These are phyloP conservation scores for Labeo catla DNA, from an alignment of 2,113 vertebrate genomes.

Conservation along the genomic window DNA sequence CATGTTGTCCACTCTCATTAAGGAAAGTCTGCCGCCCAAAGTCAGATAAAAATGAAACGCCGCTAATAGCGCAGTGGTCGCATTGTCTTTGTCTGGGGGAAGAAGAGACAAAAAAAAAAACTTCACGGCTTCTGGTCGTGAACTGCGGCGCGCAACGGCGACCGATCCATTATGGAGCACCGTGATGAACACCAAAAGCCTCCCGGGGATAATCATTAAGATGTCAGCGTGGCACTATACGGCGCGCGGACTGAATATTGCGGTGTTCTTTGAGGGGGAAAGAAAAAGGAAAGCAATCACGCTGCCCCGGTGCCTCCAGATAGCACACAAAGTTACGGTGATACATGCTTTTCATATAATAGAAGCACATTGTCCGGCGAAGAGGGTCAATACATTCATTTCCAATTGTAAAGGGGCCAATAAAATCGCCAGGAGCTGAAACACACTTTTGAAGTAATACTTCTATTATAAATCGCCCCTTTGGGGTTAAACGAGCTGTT, in stretches of 20 bases:
- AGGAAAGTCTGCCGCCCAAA: slow-evolving; percentile 48
- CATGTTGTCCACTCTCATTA: slow-evolving; percentile 51
- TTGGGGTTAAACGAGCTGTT: slow-evolving; percentile 34
- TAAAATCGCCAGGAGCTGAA: slow-evolving; percentile 56
- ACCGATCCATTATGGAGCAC: slow-evolving; percentile 56
- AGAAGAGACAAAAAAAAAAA: slow-evolving; percentile 30
- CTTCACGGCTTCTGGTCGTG: slow-evolving; percentile 35
- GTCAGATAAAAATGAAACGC: slow-evolving; percentile 46
- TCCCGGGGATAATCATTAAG: slow-evolving; percentile 71
- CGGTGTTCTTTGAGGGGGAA: slow-evolving; percentile 42
- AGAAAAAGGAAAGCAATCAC: slow-evolving; percentile 58
- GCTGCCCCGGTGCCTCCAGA: slow-evolving; percentile 50
- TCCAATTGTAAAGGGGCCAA: slow-evolving; percentile 51
- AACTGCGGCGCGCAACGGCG: slow-evolving; percentile 48
- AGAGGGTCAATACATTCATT: slow-evolving; percentile 69
- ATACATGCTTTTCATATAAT: slow-evolving; percentile 68
- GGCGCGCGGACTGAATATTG: slow-evolving; percentile 53
- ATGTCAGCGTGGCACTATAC: slow-evolving; percentile 63
- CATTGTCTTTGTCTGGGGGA: neutral
- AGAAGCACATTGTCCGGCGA: slow-evolving; percentile 56
- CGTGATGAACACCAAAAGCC: slow-evolving; percentile 58
- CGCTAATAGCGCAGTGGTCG: neutral
- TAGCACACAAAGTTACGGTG: slow-evolving; percentile 60
- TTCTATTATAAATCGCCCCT: slow-evolving; percentile 39
- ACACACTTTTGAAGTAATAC: slow-evolving; percentile 48